Conservation (phyloP, 2,888 invertebrate species). For the Charanyca ferruginea region DNA sequence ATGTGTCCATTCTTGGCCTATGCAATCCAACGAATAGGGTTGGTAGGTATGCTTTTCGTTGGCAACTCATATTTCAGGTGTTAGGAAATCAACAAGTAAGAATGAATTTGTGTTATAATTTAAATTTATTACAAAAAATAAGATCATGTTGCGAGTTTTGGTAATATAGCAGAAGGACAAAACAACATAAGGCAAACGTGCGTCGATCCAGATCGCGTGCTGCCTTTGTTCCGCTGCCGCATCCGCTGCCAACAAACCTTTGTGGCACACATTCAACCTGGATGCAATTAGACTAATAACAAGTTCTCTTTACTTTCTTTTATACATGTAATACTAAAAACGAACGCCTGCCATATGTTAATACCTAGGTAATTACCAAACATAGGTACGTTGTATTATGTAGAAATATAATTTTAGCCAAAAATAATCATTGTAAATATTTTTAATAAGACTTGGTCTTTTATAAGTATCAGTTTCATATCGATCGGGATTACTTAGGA, state of each 20-base stretch:
- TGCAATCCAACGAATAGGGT: conserved; percentile 1
- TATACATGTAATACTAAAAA: conserved; percentile 48
- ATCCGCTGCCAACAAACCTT: conserved; percentile 82
- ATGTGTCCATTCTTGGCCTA: conserved; percentile 39
- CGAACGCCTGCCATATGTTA: conserved; percentile 77
- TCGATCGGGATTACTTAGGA: conserved; percentile 13
- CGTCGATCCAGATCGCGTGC: conserved; percentile 83
- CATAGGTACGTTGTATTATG: conserved; percentile 14
- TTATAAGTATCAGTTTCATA: neutral
- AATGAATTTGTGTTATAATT: neutral
- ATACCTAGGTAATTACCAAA: conserved; percentile 28
- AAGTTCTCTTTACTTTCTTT: conserved; percentile 63
- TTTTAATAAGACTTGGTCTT: too few species aligned
- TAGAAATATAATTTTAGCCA: conserved; percentile 15
- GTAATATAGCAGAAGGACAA: conserved; percentile 57
- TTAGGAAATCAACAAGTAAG: neutral
- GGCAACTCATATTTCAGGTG: neutral
- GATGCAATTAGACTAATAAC: conserved; percentile 84
- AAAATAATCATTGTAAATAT: too few species aligned
- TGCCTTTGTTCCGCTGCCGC: conserved; percentile 81
- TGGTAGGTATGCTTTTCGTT: conserved; percentile 15
- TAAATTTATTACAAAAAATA: conserved; percentile 21
- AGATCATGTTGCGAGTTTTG: conserved; percentile 26
- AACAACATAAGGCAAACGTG: conserved; percentile 85
- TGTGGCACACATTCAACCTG: conserved; percentile 77